phyloP scores from a whole-genome alignment of 2,797 vertebrate species.

The Epinephelus coioides region DNA sequence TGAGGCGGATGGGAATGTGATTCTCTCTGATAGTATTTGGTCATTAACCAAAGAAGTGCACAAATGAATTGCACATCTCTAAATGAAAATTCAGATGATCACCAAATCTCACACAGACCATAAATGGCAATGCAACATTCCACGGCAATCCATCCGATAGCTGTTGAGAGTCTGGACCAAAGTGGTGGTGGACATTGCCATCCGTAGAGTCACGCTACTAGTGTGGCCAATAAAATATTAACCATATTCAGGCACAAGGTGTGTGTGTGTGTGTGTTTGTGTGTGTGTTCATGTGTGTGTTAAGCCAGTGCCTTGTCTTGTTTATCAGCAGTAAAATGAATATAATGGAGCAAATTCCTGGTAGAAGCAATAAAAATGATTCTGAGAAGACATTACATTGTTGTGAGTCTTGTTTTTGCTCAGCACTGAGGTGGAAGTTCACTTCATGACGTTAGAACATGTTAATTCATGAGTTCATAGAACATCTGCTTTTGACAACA shows the following conservation, averaged over 20 bases:
- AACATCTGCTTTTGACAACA: not conserved
- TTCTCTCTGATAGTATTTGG: not conserved
- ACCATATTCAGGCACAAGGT: not conserved
- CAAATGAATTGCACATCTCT: not conserved
- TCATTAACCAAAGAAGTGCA: not conserved
- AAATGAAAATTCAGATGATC: not conserved
- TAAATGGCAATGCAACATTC: no score
- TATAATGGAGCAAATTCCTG: conserved; percentile 3
- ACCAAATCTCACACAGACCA: not conserved
- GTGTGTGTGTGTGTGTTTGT: not conserved
- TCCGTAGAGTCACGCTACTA: no score
- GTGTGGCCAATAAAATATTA: not conserved
- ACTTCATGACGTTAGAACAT: conserved; percentile 5
- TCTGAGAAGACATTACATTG: not conserved
- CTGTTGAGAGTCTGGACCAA: no score
- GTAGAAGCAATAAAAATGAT: conserved; percentile 13
- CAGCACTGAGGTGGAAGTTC: conserved; percentile 25
- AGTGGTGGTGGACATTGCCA: no score
- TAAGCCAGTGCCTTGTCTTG: not conserved
- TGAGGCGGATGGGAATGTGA: not conserved
- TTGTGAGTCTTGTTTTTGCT: not conserved
- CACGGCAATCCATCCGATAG: not conserved
- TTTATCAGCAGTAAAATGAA: not conserved
- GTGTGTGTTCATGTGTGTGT: not conserved
- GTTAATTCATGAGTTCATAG: conserved; percentile 6